Evolutionary conservation across 2,888 invertebrate species (phyloP), one percentile per base, ranked within the genome.

Genomic region (Andrena bicolor): DNA sequence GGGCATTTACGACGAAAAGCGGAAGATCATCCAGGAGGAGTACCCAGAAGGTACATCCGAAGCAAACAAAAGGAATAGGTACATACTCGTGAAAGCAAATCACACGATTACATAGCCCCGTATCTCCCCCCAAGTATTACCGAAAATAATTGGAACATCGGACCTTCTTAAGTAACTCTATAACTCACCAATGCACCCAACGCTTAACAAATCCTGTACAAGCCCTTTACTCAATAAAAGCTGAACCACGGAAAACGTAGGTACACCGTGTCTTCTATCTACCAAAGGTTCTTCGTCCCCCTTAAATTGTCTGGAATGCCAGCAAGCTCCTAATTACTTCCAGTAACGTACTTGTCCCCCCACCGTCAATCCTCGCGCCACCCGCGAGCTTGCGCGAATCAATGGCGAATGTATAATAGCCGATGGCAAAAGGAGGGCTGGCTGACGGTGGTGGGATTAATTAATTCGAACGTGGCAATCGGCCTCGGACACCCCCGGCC

Each of bases 401-500:
- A 51, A 63, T 23, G 23, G 20, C 13, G 60, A 65, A 73, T 28
- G 51, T 26, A 53, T 26, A 72, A 41, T 23, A 23, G 16, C 6
- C 8, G 41, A 51, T 32, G 65, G 28, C 2, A 51, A 61, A 69
- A 60, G 35, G 23, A 26, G 26, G n/a, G 23, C 16, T 56, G 2
- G 20, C 13, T 58, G 49, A 69, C 61, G n/a, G 16, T 23, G 66
- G 20, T 28, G 49, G 65, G 48, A 65, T 85, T 85, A 87, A 86
- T 87, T 85, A 80, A 83, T 86, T 79, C 76, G 75, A 61, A 58
- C 75, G 30, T 69, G 65, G 75, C 61, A 66, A 74, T 84, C 75
- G 64, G 63, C 78, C 48, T 32, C 30, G 69, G 51, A 65, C 68
- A 82, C 70, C 78, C 70, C 71, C 87, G 82, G 68, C 69, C 73